Conservation (phyloP, 2,113 vertebrate species). For the Cynocephalus volans region DNA sequence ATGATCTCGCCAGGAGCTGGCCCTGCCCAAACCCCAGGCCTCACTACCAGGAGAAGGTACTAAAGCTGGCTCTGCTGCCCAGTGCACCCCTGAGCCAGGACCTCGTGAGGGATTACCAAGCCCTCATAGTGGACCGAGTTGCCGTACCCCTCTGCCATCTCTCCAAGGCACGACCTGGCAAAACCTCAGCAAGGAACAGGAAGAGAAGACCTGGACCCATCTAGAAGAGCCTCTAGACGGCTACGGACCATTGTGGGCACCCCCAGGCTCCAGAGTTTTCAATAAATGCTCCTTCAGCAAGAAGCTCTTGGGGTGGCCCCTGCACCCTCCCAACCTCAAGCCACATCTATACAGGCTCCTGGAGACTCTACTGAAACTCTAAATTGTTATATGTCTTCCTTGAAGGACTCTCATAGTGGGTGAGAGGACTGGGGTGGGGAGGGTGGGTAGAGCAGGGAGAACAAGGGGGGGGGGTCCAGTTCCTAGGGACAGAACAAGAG, state of each 20-base stretch:
- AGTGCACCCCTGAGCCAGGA: constrained; percentile 32
- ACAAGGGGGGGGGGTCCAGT: not conserved
- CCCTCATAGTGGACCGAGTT: not conserved
- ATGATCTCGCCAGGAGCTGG: not conserved
- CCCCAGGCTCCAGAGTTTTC: not conserved
- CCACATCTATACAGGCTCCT: constrained; percentile 18
- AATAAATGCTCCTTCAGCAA: not conserved
- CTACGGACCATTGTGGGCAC: not conserved
- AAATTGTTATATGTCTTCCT: constrained; percentile 30
- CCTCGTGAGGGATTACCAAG: constrained; percentile 72
- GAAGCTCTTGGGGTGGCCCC: not conserved
- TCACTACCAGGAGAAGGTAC: constrained; percentile 63
- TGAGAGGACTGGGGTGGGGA: not conserved
- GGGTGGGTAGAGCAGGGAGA: not conserved
- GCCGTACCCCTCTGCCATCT: constrained; percentile 15
- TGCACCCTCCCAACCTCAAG: not conserved
- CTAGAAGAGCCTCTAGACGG: not conserved
- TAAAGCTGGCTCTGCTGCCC: constrained; percentile 71
- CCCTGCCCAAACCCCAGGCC: constrained; percentile 74
- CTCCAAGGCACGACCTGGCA: not conserved
- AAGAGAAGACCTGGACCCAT: not conserved
- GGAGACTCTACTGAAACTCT: not conserved
- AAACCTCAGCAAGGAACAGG: not conserved
- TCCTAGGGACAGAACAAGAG: not conserved
- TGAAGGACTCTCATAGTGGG: not conserved